Evolutionary conservation across 1,140 invertebrate species (phyloP), one percentile per base, ranked within the genome.

Genomic region (Scaptodrosophila lebanonensis): DNA sequence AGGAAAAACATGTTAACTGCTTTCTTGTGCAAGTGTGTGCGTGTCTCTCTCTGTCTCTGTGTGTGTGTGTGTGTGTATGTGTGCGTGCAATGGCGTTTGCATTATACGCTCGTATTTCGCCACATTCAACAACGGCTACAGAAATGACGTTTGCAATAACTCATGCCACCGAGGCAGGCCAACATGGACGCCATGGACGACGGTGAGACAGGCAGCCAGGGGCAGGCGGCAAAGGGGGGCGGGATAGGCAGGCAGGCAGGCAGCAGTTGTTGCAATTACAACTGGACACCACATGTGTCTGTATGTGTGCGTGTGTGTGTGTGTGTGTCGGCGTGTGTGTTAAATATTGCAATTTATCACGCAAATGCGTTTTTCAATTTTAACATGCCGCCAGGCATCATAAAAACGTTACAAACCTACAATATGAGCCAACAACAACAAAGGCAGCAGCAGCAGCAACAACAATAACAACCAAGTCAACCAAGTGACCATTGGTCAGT

Each of bases 301-400:
- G 36, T 62, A 38, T 53, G 16, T 20, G 39, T 42, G 13, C 13
- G 6, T 40, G 30, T 30, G 36, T 39, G 44, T 58, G 40, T 63
- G 30, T 42, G 30, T 38, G 25, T 60, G 53, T 11, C 50, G 58
- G 51, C 67, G 51, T 82, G 69, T 83, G 75, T 83, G 83, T 85
- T 85, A 85, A 85, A 85, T 85, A 85, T 85, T 85, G 83, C 83
- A 85, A 85, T 85, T 85, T 85, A 85, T 85, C 83, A 85, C 83
- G 83, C 83, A 85, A 85, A 85, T 85, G 83, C 83, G 83, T 85
- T 85, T 85, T 85, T 85, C 83, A 85, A 85, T 85, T 85, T 85
- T 83, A 85, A 85, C 83, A 85, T 79, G 83, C 83, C 83, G 83
- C 83, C 72, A 85, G 83, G 83, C 83, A 85, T 85, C 83, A 85